Percentiles rank a stretch among this genome's conserved stretches.
phyloP scores from a whole-genome alignment of 1,140 invertebrate genomes.

The Lithobius niger region DNA sequence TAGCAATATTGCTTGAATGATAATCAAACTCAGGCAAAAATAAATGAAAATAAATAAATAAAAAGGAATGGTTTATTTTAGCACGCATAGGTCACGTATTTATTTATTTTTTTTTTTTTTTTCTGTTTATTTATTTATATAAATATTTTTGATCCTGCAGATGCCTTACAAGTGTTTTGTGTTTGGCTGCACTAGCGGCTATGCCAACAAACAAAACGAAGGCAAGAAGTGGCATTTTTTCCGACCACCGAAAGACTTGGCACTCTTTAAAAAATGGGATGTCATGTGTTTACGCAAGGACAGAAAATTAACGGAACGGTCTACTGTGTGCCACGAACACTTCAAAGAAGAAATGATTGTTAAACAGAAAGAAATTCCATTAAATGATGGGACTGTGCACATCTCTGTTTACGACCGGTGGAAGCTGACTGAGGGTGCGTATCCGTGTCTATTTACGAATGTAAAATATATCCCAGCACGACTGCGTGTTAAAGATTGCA shows the following conservation, averaged over 20 bases:
- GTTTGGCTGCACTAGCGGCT: neutral
- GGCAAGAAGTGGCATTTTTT: neutral
- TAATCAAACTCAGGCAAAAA: no score
- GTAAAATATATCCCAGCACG: neutral
- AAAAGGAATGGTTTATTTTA: no score
- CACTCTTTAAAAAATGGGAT: neutral
- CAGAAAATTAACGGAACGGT: neutral
- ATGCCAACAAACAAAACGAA: neutral
- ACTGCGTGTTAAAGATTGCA: neutral
- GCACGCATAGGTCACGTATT: no score
- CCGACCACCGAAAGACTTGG: neutral
- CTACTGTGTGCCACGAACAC: neutral
- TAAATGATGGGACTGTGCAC: neutral
- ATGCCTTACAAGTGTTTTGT: neutral
- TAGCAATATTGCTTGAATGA: no score
- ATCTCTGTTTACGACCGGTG: neutral
- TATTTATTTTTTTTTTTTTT: no score
- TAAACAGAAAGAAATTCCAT: neutral
- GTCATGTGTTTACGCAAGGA: neutral
- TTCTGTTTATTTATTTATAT: no score
- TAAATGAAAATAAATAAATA: no score
- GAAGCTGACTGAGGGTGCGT: neutral
- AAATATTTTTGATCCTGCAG: no score
- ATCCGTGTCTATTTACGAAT: neutral
- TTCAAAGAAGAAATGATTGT: neutral